Evolutionary conservation across 92 coral and sea anemone genomes (phyloP).

Genomic region (Parazoanthus atlanticus): DNA sequence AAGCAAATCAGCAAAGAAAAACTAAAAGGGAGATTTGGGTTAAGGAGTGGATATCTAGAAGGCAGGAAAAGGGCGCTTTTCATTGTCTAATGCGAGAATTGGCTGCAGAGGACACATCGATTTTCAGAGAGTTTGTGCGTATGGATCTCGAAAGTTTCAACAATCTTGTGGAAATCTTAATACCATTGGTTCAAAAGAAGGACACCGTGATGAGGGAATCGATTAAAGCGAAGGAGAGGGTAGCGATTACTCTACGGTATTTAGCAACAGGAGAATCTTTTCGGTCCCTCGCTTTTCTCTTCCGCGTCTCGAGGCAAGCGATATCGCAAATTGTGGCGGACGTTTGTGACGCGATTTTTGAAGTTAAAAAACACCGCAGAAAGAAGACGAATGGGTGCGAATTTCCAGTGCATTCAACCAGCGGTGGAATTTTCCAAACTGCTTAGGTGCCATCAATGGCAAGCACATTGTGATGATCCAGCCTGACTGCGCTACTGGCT

Average conservation of each 20-base stretch:
- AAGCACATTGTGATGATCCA: background rate
- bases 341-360: constrained; percentile 37
- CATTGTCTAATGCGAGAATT: constrained; percentile 30
- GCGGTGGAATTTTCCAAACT: constrained; percentile 6
- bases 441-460: constrained; percentile 3
- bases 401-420: background rate
- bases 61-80: constrained; percentile 32
- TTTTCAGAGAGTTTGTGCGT: constrained; percentile 41
- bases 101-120: constrained; percentile 44
- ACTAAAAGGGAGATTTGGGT: background rate
- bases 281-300: constrained; percentile 42
- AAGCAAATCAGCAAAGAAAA: background rate
- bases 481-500: background rate
- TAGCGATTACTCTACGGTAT: constrained; percentile 21
- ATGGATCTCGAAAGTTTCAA: constrained; percentile 40
- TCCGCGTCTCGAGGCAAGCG: constrained; percentile 38
- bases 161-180: background rate
- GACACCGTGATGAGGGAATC: constrained; percentile 48
- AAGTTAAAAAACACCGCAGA: background rate
- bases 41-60: constrained; percentile 43
- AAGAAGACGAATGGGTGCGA: background rate
- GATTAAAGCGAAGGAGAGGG: constrained; percentile 35
- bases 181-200: constrained; percentile 1
- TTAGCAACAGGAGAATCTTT: constrained; percentile 56
- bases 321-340: constrained; percentile 38